A percentile compares a stretch with the other conserved stretches of the same genome.
Evolutionary conservation across 2,113 vertebrate species (phyloP).

Genomic region (Xiphophorus hellerii): DNA sequence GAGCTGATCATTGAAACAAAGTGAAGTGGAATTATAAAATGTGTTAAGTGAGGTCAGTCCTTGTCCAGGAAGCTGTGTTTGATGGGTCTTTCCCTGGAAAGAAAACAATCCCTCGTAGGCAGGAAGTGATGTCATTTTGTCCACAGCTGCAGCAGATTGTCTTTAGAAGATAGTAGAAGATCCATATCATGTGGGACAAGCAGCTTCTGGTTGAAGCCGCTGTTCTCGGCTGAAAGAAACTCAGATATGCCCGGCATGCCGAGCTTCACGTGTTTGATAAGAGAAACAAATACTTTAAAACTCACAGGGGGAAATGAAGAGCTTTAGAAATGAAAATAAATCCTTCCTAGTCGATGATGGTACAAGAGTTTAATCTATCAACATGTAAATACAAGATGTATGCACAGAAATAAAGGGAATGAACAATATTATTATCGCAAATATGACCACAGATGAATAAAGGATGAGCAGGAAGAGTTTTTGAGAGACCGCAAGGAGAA

Average conservation of each 20-base stretch:
- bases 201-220: constrained; percentile 5
- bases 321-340: too few relatives aligned
- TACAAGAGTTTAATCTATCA: too few relatives aligned
- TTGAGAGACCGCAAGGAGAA: background rate
- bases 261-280: background rate
- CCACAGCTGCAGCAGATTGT: constrained; percentile 19
- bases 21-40: background rate
- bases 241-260: background rate
- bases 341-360: too few relatives aligned
- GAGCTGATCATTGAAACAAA: background rate
- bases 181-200: background rate
- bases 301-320: background rate
- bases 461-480: background rate
- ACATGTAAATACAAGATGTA: background rate
- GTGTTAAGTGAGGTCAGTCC: background rate
- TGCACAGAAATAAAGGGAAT: background rate
- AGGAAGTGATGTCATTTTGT: constrained; percentile 43
- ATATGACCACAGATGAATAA: background rate
- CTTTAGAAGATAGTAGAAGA: constrained; percentile 15
- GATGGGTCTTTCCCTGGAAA: constrained; percentile 5
- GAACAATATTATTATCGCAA: background rate
- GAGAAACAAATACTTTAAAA: background rate
- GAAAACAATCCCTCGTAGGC: constrained; percentile 4
- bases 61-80: constrained; percentile 30
- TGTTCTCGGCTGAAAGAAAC: background rate